A percentile compares a stretch with the other conserved stretches of the same genome.
These are phyloP conservation scores for Nibea albiflora DNA, from an alignment of 2,113 vertebrate species.

Conservation along the genomic window DNA sequence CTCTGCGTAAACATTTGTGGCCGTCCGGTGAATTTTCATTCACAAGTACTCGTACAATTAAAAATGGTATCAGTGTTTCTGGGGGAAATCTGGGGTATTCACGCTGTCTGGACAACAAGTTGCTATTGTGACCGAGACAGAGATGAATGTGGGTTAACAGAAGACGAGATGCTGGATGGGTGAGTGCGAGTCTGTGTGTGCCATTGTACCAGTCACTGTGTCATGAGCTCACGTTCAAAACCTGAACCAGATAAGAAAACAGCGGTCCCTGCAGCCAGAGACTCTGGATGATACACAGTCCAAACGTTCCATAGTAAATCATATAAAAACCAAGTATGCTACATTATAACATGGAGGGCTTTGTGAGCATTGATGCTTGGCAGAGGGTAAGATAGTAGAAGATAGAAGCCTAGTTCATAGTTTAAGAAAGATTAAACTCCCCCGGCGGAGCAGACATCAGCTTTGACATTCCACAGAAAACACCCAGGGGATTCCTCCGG, in stretches of 20 bases:
- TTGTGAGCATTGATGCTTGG: slow-evolving; percentile 16
- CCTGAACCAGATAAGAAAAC: slow-evolving; percentile 10
- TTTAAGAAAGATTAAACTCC: slow-evolving; percentile 32
- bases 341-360: slow-evolving; percentile 10
- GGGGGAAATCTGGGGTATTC: slow-evolving; percentile 16
- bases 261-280: slow-evolving; percentile 6
- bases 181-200: slow-evolving; percentile 46
- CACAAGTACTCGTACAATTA: background rate
- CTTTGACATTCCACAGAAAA: slow-evolving; percentile 55
- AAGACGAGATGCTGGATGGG: slow-evolving; percentile 21
- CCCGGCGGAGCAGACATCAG: slow-evolving; percentile 17
- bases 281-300: background rate
- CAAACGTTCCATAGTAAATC: slow-evolving; percentile 13
- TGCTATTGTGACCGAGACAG: slow-evolving; percentile 61
- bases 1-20: background rate
- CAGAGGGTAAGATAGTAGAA: slow-evolving; percentile 22
- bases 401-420: slow-evolving; percentile 42
- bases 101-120: slow-evolving; percentile 56
- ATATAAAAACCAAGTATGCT: background rate
- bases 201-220: slow-evolving; percentile 80
- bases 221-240: slow-evolving; percentile 62
- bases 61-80: slow-evolving; percentile 5
- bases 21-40: background rate
- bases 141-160: slow-evolving; percentile 60
- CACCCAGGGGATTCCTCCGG: slow-evolving; percentile 7